These are phyloP conservation scores for Hyposoter dolosus DNA, from an alignment of 2,888 invertebrate genomes.

Conservation along the genomic window DNA sequence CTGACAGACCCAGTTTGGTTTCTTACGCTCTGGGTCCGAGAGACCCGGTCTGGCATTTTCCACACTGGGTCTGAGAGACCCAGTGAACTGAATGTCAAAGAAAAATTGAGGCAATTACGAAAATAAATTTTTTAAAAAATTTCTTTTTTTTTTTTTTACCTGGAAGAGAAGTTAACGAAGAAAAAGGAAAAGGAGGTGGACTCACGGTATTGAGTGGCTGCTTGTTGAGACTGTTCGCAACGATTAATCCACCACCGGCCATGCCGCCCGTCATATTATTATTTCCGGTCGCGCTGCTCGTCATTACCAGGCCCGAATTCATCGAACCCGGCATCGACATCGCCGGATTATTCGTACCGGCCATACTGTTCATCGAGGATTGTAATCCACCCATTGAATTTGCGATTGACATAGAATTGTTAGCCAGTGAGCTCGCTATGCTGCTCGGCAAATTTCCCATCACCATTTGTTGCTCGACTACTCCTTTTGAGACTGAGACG, in stretches of 20 bases:
- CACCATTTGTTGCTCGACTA: slow-evolving; percentile 87
- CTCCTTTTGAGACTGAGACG: slow-evolving; percentile 90
- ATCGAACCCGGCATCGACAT: slow-evolving; percentile 83
- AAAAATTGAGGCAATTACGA: neutral
- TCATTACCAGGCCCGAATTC: slow-evolving; percentile 91
- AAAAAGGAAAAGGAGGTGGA: neutral
- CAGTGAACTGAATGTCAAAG: neutral
- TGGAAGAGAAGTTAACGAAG: neutral
- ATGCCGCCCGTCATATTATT: slow-evolving; percentile 86
- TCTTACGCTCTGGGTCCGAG: too few species aligned
- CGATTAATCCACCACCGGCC: slow-evolving; percentile 91
- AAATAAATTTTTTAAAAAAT: too few species aligned
- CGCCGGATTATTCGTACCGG: slow-evolving; percentile 79
- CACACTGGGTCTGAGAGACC: too few species aligned
- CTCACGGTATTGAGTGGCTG: slow-evolving; percentile 86
- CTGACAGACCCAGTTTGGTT: too few species aligned
- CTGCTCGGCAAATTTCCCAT: slow-evolving; percentile 86
- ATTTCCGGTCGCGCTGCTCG: slow-evolving; percentile 89
- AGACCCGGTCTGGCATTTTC: neutral
- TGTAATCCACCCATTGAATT: slow-evolving; percentile 85
- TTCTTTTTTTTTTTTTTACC: slow-evolving; percentile 7
- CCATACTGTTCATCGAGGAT: slow-evolving; percentile 88
- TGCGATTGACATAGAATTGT: slow-evolving; percentile 84
- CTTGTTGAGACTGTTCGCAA: slow-evolving; percentile 91
- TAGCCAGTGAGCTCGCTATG: slow-evolving; percentile 85